Conservation (phyloP, 2,888 invertebrate genomes). For the Cataglyphis cursor region DNA sequence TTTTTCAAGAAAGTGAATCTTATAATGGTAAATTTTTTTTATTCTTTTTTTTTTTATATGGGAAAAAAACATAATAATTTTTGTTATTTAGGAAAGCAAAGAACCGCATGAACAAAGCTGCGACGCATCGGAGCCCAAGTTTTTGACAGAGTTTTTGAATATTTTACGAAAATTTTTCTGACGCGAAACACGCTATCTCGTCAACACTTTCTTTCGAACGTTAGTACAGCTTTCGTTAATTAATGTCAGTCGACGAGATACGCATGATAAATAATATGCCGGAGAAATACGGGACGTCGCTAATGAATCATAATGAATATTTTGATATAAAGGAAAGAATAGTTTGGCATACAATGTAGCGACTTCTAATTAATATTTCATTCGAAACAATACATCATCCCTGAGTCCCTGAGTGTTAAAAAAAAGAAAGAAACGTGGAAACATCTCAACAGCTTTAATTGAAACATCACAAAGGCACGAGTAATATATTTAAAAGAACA, state of each 20-base stretch:
- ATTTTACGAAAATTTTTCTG: conserved; percentile 19
- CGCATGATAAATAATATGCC: conserved; percentile 19
- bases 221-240: conserved; percentile 24
- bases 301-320: conserved; percentile 38
- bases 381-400: conserved; percentile 25
- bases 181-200: conserved; percentile 1
- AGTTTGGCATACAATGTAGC: conserved; percentile 11
- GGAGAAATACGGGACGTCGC: not conserved
- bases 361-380: conserved; percentile 44
- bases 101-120: conserved; percentile 28
- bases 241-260: conserved; percentile 1
- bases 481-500: not conserved
- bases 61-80: conserved; percentile 26
- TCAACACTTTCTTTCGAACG: not conserved
- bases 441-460: not conserved
- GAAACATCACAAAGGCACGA: not conserved
- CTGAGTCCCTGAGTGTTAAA: not conserved
- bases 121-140: conserved; percentile 2
- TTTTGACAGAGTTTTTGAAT: conserved; percentile 40
- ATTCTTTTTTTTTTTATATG: conserved; percentile 6
- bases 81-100: not conserved
- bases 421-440: not conserved
- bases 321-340: conserved; percentile 23
- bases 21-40: not conserved
- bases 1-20: conserved; percentile 21